Percentiles rank a stretch among this genome's conserved stretches.
phyloP scores from a whole-genome alignment of 1,140 invertebrate genomes.

The Eueides isabella region DNA sequence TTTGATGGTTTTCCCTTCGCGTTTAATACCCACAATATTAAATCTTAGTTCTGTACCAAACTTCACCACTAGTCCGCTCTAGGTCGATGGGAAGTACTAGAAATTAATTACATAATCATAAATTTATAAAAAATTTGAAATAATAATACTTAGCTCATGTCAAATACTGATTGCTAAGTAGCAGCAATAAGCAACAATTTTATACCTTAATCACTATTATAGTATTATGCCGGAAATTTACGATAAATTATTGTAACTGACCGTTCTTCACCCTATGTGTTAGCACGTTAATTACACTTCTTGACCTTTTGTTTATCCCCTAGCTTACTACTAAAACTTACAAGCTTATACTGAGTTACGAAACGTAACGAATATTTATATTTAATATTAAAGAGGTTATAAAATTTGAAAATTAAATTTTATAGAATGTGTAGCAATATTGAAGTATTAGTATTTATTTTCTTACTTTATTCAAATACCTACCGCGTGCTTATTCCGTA shows the following conservation, averaged over 20 bases:
- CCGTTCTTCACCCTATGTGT: slow-evolving; percentile 66
- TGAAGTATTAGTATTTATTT: not conserved
- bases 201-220: not conserved
- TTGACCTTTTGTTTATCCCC: slow-evolving; percentile 56
- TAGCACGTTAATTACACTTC: slow-evolving; percentile 74
- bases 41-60: too few relatives aligned
- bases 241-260: slow-evolving; percentile 70
- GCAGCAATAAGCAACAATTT: not conserved
- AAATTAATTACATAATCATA: not conserved
- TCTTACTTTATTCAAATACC: not conserved
- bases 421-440: not conserved
- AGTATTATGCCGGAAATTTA: slow-evolving; percentile 53
- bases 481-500: not conserved
- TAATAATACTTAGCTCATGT: too few relatives aligned
- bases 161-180: not conserved
- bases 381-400: not conserved
- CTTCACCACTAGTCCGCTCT: too few relatives aligned
- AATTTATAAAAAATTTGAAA: too few relatives aligned
- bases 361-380: not conserved
- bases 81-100: too few relatives aligned
- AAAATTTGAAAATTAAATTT: not conserved
- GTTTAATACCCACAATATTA: too few relatives aligned
- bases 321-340: slow-evolving; percentile 2
- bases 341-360: not conserved
- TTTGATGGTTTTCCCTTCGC: too few relatives aligned